Evolutionary conservation across 2,888 invertebrate species (phyloP).

Genomic region (Hedychridium roseum): DNA sequence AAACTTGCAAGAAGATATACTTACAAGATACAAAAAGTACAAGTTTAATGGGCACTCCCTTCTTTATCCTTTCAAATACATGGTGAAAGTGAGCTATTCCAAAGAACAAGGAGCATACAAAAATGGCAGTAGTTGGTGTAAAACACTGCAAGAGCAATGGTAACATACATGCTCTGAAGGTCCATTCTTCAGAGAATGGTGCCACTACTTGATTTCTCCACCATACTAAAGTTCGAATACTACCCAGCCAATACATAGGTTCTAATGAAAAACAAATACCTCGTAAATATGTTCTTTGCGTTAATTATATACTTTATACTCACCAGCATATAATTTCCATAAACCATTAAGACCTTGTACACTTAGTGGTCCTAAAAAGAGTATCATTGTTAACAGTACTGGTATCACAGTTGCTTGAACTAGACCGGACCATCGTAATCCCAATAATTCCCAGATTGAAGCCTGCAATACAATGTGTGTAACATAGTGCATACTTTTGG

Average conservation of each 20-base stretch:
- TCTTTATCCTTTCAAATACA: constrained; percentile 79
- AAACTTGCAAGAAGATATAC: constrained; percentile 49
- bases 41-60: constrained; percentile 74
- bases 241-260: constrained; percentile 76
- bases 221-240: constrained; percentile 81
- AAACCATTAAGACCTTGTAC: constrained; percentile 76
- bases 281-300: neutral
- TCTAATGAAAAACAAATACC: constrained; percentile 65
- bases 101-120: constrained; percentile 89
- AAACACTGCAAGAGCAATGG: constrained; percentile 87
- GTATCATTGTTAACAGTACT: constrained; percentile 77
- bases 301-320: constrained; percentile 29
- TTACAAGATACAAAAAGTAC: constrained; percentile 79
- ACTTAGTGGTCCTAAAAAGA: constrained; percentile 85
- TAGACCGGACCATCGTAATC: constrained; percentile 78
- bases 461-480: constrained; percentile 62
- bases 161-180: constrained; percentile 94
- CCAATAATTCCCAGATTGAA: constrained; percentile 76
- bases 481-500: constrained; percentile 1
- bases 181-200: constrained; percentile 94
- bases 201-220: constrained; percentile 89
- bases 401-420: constrained; percentile 78
- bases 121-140: constrained; percentile 76
- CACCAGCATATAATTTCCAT: constrained; percentile 75
- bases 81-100: constrained; percentile 96